Base-by-base conservation (phyloP, 1,140 invertebrate species). In the Lepidostoma basale region DNA sequence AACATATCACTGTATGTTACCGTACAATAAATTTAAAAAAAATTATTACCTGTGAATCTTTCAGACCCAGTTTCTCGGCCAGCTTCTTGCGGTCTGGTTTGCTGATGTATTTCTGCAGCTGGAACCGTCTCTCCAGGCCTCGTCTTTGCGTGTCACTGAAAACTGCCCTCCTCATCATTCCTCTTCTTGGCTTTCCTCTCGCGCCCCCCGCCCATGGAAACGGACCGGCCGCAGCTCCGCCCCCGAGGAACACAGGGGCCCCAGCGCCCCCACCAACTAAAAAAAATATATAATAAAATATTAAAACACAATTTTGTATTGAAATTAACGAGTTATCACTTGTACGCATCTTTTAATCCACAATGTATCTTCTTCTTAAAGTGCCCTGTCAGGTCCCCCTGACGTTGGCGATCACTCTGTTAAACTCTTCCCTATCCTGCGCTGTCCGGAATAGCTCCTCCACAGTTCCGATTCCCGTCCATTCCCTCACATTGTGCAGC, bases 61-160 rank as follows among this genome's bases (percentile, higher is more conserved):
- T 98, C 0, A 98, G 86, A 18, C 96, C 96, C 36, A 98, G 85
- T 79, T 96, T 95, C 77, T 97, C 95, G 0, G 97, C 97, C 25
- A 98, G 82, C 76, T 98, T 97, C 81, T 97, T 94, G 76, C 97
- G 87, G 80, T 98, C 96, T 0, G 96, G 96, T 79, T 98, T 98
- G 65, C 94, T 97, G 75, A 98, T 98, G 80, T 98, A 98, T 80
- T 98, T 98, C 81, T 98, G 96, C n/a, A 96, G 87, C 78, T 96
- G 94, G 81, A 98, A 98, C 74, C 95, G 82, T 73, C 96, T 92
- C 81, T 98, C 97, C 54, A 98, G 83, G 0, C 96, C 96, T 73
- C 97, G 95, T 54, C 96, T 83, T 77, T 98, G 97, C 0, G 95
- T 87, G 76, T 97, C 95, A 49, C 93, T 97, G 82, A 94, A 93